Evolutionary conservation across 2,888 invertebrate species (phyloP).

Genomic region (Gymnosoma rotundatum): DNA sequence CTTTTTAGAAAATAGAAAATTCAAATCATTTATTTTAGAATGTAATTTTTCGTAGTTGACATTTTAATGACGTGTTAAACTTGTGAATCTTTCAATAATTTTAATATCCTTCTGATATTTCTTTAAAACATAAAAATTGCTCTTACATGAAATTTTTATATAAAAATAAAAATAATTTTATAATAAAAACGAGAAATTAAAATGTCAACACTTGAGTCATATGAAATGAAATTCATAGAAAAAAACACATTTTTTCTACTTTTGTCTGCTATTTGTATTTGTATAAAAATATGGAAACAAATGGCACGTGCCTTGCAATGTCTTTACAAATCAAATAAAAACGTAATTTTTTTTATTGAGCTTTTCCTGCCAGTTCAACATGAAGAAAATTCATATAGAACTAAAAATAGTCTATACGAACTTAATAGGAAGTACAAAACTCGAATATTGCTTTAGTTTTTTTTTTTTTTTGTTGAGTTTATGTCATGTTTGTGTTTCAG

Average conservation of each 20-base stretch:
- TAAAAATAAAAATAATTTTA: slow-evolving; percentile 44
- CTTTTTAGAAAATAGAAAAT: too few species aligned
- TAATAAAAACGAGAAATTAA: slow-evolving; percentile 48
- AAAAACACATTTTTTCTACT: slow-evolving; percentile 18
- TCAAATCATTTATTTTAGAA: background rate
- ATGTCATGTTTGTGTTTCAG: slow-evolving; percentile 45
- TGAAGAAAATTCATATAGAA: slow-evolving; percentile 40
- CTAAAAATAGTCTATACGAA: background rate
- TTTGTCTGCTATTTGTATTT: background rate
- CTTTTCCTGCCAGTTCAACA: slow-evolving; percentile 53
- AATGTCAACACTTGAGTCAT: slow-evolving; percentile 62
- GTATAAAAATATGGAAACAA: slow-evolving; percentile 23
- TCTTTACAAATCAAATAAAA: slow-evolving; percentile 23
- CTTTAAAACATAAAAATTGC: slow-evolving; percentile 5
- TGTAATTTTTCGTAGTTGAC: background rate
- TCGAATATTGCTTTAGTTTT: background rate
- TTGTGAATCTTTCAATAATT: background rate
- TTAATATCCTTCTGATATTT: background rate
- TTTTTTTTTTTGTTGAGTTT: background rate
- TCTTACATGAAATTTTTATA: slow-evolving; percentile 48
- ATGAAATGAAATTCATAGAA: slow-evolving; percentile 20
- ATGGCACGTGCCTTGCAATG: slow-evolving; percentile 48
- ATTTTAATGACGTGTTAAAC: slow-evolving; percentile 24
- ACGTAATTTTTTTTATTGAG: slow-evolving; percentile 32
- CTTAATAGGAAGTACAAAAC: background rate